These are phyloP conservation scores for Sebastes nivosus DNA, from an alignment of 2,797 vertebrate species.

Conservation along the genomic window DNA sequence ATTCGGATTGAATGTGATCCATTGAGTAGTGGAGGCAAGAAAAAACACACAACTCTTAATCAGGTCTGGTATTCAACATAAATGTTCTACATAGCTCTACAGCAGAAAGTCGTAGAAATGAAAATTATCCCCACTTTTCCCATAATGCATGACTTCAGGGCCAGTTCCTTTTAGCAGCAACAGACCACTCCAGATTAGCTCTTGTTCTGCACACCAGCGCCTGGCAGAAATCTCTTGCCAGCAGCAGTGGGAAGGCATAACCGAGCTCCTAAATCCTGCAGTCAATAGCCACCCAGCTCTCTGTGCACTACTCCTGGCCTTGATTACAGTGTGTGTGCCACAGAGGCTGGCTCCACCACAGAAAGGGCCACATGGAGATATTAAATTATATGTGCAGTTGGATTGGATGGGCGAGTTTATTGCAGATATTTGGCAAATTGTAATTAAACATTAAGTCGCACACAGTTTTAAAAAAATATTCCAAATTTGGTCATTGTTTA, in stretches of 20 bases:
- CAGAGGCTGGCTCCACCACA: conserved; percentile 38
- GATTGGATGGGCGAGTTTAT: conserved; percentile 7
- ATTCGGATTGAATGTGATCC: not conserved
- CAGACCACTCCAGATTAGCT: conserved; percentile 74
- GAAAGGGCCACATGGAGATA: conserved; percentile 52
- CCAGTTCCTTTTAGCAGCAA: conserved; percentile 57
- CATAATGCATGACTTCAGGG: conserved; percentile 52
- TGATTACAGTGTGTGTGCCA: conserved; percentile 68
- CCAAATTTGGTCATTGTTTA: not conserved
- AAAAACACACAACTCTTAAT: not conserved
- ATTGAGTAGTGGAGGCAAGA: not conserved
- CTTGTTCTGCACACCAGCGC: conserved; percentile 69
- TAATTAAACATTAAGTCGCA: conserved; percentile 7
- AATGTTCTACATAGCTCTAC: conserved; percentile 10
- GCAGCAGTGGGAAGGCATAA: conserved; percentile 59
- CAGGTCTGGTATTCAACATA: not conserved
- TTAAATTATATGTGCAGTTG: conserved; percentile 54
- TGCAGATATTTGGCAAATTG: conserved; percentile 11
- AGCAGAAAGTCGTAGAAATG: conserved; percentile 33
- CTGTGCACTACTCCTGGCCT: conserved; percentile 55
- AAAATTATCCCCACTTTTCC: conserved; percentile 43
- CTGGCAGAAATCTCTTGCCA: conserved; percentile 64
- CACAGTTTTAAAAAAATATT: not conserved
- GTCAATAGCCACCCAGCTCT: conserved; percentile 65
- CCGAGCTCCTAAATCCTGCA: conserved; percentile 64